Evolutionary conservation across 2,888 invertebrate species (phyloP).

Genomic region (Hermodice carunculata): DNA sequence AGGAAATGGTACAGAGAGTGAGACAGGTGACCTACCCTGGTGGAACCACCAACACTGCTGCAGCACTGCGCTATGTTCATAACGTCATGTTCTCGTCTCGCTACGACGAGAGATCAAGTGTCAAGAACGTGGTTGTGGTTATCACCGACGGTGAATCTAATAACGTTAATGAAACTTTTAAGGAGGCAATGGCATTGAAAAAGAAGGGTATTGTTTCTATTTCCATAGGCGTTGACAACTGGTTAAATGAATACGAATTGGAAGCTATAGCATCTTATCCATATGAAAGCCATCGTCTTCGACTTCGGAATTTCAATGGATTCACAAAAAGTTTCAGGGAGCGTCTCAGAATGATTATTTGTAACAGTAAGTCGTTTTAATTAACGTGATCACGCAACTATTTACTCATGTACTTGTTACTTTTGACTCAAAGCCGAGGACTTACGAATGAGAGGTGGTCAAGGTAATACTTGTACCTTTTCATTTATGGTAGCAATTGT

Average conservation of each 20-base stretch:
- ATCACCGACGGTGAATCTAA: constrained; percentile 23
- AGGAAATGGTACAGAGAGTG: not conserved
- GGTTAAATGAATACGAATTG: constrained; percentile 21
- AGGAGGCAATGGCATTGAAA: constrained; percentile 6
- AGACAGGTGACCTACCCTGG: not conserved
- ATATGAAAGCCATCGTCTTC: constrained; percentile 3
- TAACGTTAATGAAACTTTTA: constrained; percentile 3
- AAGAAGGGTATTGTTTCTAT: constrained; percentile 3
- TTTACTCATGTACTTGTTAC: no score
- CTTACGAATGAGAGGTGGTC: no score
- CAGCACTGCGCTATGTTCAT: constrained; percentile 4
- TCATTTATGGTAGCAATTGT: no score
- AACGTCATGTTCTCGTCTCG: not conserved
- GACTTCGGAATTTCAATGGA: constrained; percentile 5
- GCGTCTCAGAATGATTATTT: not conserved
- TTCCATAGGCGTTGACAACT: constrained; percentile 17
- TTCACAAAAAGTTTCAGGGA: constrained; percentile 1
- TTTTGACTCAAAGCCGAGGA: no score
- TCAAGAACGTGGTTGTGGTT: constrained; percentile 6
- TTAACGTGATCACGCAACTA: no score
- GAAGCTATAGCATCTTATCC: constrained; percentile 21
- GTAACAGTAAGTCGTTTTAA: constrained; percentile 23
- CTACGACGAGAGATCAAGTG: constrained; percentile 10
- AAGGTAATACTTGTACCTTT: no score
- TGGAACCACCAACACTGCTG: constrained; percentile 19